Conservation (phyloP, 2,113 vertebrate species). For the Sylvicapra grimmia region DNA sequence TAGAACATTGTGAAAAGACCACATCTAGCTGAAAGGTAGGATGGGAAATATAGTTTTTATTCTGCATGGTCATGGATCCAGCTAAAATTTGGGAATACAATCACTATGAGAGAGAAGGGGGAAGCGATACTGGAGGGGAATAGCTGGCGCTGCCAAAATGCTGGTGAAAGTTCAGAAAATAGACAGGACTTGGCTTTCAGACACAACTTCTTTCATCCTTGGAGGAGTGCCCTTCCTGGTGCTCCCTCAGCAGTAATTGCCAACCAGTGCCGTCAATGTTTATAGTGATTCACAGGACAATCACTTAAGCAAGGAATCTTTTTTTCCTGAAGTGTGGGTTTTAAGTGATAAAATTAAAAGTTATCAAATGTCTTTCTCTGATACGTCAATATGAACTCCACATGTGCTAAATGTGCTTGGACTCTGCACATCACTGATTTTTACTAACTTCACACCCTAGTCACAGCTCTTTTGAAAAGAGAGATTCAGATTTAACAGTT, state of each 20-base stretch:
- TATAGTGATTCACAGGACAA: background rate
- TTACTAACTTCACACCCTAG: background rate
- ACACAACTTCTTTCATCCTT: background rate
- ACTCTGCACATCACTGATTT: background rate
- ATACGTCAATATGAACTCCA: background rate
- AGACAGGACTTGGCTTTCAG: background rate
- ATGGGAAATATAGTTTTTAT: constrained; percentile 8
- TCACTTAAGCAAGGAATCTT: background rate
- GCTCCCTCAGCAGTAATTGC: background rate
- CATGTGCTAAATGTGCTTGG: background rate
- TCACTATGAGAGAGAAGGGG: background rate
- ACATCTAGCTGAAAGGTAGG: background rate
- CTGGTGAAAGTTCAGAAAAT: background rate
- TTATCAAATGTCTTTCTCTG: background rate
- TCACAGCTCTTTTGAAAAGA: background rate
- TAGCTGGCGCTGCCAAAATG: background rate
- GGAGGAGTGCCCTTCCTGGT: background rate
- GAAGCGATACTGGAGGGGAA: background rate
- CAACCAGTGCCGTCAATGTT: background rate
- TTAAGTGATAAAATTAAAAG: background rate
- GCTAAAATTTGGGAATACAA: background rate
- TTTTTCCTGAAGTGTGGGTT: background rate
- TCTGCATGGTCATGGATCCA: background rate
- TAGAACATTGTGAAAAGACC: background rate
- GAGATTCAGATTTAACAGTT: background rate